Evolutionary conservation across 2,797 vertebrate genomes (phyloP), one percentile per base, ranked within the genome.

Genomic region (Micromesistius poutassou): DNA sequence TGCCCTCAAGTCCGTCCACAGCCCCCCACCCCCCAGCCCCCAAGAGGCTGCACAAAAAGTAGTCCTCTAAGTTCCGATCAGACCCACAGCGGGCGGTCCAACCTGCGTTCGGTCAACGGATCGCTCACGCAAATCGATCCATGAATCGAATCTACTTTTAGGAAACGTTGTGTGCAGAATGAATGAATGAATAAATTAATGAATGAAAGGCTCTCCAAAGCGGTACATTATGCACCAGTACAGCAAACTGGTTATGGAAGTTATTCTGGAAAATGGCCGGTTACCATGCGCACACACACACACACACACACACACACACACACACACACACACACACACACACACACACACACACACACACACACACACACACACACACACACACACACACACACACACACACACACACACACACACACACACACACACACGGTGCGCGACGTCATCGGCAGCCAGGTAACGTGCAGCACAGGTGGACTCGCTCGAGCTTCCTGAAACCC

Each of bases 401-500:
- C 72, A 35, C 73, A 66, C 80, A 78, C 62, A 25, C 62, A 25
- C 19, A n/a, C 62, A 8, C 62, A 4, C 62, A 12, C 70, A 14
- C 71, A 19, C 71, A 72, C 71, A 72, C 36, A 71, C 3, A 30
- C 55, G 68, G 30, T 28, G 40, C 71, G 68, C 73, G 70, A 77
- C 77, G 5, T 50, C 46, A 78, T 30, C 5, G 9, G 62, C n/a
- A n/a, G 62, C n/a, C 62, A 68, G 62, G 62, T 68, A 68, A 68
- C 10, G 62, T 28, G 62, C 12, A 25, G 25, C 62, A 66, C 89
- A 91, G 87, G 88, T 88, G 36, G 40, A 2, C 79, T 78, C 74
- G 79, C 62, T 80, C 33, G 25, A 74, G 5, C 30, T 92, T 93
- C 92, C 91, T 90, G 90, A 76, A 86, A 80, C 5, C 71, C 30